Base-by-base conservation (phyloP, 2,113 vertebrate genomes). In the Artemisiospiza belli region DNA sequence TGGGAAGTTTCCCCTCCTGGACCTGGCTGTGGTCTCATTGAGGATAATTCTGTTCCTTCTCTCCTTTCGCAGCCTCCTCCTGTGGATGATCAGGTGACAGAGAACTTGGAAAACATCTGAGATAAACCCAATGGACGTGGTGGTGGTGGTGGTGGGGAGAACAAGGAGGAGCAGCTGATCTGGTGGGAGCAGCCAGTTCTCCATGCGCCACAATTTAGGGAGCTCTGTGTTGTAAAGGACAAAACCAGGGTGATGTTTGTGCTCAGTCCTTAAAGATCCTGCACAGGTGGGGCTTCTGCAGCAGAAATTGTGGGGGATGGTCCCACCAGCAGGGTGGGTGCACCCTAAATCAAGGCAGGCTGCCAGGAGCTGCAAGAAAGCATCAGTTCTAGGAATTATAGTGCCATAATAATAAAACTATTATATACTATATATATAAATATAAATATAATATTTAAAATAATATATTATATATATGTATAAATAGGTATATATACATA, bases 201-300 rank as follows among this genome's bases (percentile, higher is more conserved):
- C 17, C 66, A 14, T 0, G 78, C 51, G 51, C 2, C 33, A 11
- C 51, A 52, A 17, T 59, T 68, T 12, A 4, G 47, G 57, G 61
- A 91, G 52, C 21, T 92, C 46, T 47, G 47, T 8, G 72, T 4
- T 61, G 46, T 2, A 8, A 20, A 70, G 69, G 11, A 62, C 33
- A 59, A 37, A 17, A 27, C 23, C 23, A 31, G 55, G 28, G 41
- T 1, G 22, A 35, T 16, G 15, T 30, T 63, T 54, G 20, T 16
- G 2, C 67, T 78, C 57, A 14, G 3, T 10, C 44, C 44, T 1
- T 35, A 10, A 52, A 6, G 19, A 15, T 9, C 21, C 22, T 0
- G 10, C 0, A 31, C 12, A 31, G 4, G 25, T 10, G 35, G 44
- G n/a, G 66, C 46, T 3, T 1, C 3, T 19, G 39, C 74, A 22